phyloP scores from a whole-genome alignment of 2,797 vertebrate species.

The Anomalospiza imberbis region DNA sequence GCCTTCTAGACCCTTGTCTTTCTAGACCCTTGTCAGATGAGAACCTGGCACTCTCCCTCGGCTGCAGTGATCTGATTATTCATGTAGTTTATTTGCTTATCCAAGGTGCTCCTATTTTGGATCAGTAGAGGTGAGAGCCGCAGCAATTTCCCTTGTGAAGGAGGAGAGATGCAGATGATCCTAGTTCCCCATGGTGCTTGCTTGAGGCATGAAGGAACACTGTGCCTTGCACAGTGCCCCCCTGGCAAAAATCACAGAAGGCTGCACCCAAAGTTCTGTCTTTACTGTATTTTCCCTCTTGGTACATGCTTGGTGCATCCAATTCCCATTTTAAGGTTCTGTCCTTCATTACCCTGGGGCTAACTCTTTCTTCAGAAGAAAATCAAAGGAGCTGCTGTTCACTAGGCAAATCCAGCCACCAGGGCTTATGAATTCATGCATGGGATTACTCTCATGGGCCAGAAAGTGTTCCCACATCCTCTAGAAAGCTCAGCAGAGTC shows the following conservation, averaged over 20 bases:
- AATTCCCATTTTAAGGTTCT: background rate
- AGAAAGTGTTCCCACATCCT: background rate
- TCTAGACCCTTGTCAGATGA: background rate
- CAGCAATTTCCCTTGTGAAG: background rate
- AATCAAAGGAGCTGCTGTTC: background rate
- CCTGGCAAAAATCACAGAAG: background rate
- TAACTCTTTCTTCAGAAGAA: background rate
- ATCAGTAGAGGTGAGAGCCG: background rate
- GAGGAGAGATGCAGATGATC: background rate
- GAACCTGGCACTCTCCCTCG: background rate
- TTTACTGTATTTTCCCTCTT: background rate
- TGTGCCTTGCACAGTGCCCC: background rate
- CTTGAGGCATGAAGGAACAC: background rate
- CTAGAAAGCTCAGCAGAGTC: background rate
- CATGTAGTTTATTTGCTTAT: background rate
- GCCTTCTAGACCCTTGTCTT: background rate
- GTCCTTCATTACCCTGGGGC: background rate
- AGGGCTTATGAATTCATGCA: background rate
- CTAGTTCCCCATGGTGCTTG: background rate
- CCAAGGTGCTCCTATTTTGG: background rate
- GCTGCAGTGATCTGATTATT: background rate
- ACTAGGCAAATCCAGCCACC: background rate
- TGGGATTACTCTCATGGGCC: background rate
- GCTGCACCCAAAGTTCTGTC: background rate
- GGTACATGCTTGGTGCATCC: background rate